Percentiles rank a stretch among this genome's conserved stretches.
phyloP scores from a whole-genome alignment of 2,888 invertebrate genomes.

The Timandra comae region DNA sequence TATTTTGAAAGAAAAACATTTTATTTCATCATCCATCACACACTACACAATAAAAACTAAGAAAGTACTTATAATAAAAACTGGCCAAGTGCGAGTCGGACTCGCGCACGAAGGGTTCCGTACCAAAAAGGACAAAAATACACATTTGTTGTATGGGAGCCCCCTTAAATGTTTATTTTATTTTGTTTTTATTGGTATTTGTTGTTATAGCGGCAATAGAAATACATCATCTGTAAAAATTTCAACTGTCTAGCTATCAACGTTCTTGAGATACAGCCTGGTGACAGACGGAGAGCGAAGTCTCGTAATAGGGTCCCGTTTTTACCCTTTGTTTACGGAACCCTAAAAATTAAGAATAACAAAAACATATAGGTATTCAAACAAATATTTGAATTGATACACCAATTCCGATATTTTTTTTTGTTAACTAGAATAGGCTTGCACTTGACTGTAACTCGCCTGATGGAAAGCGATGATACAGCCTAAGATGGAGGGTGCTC shows the following conservation, averaged over 20 bases:
- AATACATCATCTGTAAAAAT: slow-evolving; percentile 1
- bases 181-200: background rate
- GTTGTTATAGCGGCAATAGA: background rate
- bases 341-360: background rate
- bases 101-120: background rate
- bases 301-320: background rate
- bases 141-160: background rate
- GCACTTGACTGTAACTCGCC: no score
- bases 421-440: no score
- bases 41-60: no score
- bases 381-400: background rate
- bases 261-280: background rate
- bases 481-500: no score
- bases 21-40: no score
- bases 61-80: no score
- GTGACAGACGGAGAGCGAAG: no score
- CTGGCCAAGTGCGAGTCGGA: background rate
- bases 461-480: no score
- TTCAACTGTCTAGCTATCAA: slow-evolving; percentile 1
- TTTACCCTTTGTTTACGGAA: slow-evolving; percentile 1
- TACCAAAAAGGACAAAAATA: background rate
- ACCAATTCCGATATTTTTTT: no score
- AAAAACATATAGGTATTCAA: background rate
- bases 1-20: no score
- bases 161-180: background rate